Evolutionary conservation across 2,113 vertebrate species (phyloP).

Genomic region (Mastomys natalensis): DNA sequence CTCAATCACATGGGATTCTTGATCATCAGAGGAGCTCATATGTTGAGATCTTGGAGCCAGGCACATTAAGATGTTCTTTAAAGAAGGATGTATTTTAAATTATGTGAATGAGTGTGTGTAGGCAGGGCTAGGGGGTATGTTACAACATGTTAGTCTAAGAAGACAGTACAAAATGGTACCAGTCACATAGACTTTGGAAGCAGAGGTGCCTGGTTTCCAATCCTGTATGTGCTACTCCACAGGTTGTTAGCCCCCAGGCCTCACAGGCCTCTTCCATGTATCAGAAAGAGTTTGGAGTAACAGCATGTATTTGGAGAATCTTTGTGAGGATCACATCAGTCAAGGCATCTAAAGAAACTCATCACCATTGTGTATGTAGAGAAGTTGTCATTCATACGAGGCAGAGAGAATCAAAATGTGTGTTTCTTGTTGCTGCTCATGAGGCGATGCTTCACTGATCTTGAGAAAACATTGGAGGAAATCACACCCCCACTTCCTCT

Average conservation of each 20-base stretch:
- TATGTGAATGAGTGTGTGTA: background rate
- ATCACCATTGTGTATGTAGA: background rate
- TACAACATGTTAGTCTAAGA: background rate
- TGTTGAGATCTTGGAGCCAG: background rate
- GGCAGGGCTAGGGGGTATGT: too few species aligned
- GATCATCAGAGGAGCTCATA: background rate
- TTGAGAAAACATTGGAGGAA: conserved; percentile 35
- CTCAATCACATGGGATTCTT: background rate
- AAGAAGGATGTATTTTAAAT: background rate
- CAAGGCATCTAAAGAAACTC: background rate
- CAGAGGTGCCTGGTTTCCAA: background rate
- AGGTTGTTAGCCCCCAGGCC: background rate
- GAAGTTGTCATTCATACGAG: background rate
- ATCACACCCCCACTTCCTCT: background rate
- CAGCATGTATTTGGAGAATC: background rate
- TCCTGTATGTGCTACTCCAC: background rate
- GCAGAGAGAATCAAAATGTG: background rate
- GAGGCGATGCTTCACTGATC: background rate
- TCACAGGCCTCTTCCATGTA: background rate
- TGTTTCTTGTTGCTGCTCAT: background rate
- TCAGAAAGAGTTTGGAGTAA: background rate
- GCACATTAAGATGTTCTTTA: background rate
- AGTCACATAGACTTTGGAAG: background rate
- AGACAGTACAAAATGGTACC: background rate
- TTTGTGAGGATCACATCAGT: background rate